Evolutionary conservation across 2,888 invertebrate genomes (phyloP), one percentile per base, ranked within the genome.

Genomic region (Tetrapedia diversipes): DNA sequence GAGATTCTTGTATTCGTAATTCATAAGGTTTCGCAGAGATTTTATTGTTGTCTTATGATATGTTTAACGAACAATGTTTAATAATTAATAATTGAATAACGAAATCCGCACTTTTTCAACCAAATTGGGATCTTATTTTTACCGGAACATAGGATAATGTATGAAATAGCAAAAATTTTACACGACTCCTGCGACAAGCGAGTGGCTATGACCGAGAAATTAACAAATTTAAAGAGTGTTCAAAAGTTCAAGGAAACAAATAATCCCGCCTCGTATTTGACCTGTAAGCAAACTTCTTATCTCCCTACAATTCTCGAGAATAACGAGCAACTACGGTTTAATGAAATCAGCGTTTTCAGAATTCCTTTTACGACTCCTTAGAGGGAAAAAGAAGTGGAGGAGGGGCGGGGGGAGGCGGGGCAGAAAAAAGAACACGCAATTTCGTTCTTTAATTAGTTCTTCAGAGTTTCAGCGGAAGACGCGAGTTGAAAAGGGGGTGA

Each of bases 401-500:
- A 16, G 3, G 11, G 16, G 0, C 14, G 2, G 16, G 16, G 14
- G 6, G 2, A 7, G 0, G n/a, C 6, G 4, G 16, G 8, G 16
- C 0, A 29, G 29, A 29, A n/a, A 10, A 10, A 19, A 54, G 14
- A 2, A 14, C 11, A 34, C 24, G 27, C 6, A 16, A 32, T 34
- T 43, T 29, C 29, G 29, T 45, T 53, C 37, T 53, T 47, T 70
- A 47, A 70, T 70, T 54, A 47, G 39, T 47, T 56, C 29, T 4
- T 70, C 24, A 14, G 24, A 32, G 37, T 32, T 56, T 8, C 14
- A 16, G 19, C 19, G 47, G 16, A 4, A 32, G 19, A 7, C 10
- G 8, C 19, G 14, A 22, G n/a, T 39, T 56, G 29, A 56, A 54
- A 43, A 32, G 29, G 8, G 39, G 16, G 32, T n/a, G 37, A 34